Conservation (phyloP, 2,888 invertebrate genomes). For the Idaea biselata region DNA sequence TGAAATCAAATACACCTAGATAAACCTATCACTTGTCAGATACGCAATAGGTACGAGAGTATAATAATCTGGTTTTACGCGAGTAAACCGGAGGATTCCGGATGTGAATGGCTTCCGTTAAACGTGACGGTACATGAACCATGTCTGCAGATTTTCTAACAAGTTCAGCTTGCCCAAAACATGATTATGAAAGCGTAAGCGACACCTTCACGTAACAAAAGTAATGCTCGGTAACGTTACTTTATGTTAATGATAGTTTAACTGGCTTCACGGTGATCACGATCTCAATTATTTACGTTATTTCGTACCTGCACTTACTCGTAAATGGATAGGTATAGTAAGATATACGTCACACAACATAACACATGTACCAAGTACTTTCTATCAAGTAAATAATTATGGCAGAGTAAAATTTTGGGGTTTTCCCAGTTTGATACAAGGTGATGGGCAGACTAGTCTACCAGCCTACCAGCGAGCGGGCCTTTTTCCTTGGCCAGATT, state of each 20-base stretch:
- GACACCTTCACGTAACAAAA: slow-evolving; percentile 25
- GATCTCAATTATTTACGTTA: slow-evolving; percentile 12
- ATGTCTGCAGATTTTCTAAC: slow-evolving; percentile 28
- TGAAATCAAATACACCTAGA: no score
- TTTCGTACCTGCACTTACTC: neutral
- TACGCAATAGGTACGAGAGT: neutral
- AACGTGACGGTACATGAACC: slow-evolving; percentile 16
- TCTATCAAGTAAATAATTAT: no score
- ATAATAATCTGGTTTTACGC: neutral
- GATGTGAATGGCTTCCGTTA: slow-evolving; percentile 13
- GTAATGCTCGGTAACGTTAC: slow-evolving; percentile 13
- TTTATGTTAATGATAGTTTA: slow-evolving; percentile 16
- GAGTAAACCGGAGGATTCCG: neutral
- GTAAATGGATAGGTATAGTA: neutral
- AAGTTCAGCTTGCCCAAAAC: slow-evolving; percentile 11
- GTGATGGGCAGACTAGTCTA: no score
- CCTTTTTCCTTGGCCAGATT: no score
- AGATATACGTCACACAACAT: neutral
- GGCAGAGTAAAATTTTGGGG: no score
- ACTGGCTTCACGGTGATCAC: slow-evolving; percentile 18
- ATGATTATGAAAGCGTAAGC: slow-evolving; percentile 38
- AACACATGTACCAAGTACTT: neutral
- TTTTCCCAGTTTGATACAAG: no score
- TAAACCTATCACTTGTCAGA: no score
- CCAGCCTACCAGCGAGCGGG: no score